A percentile compares a stretch with the other conserved stretches of the same genome.
These are phyloP conservation scores for Erinaceus europaeus DNA, from an alignment of 2,113 vertebrate species.

Conservation along the genomic window DNA sequence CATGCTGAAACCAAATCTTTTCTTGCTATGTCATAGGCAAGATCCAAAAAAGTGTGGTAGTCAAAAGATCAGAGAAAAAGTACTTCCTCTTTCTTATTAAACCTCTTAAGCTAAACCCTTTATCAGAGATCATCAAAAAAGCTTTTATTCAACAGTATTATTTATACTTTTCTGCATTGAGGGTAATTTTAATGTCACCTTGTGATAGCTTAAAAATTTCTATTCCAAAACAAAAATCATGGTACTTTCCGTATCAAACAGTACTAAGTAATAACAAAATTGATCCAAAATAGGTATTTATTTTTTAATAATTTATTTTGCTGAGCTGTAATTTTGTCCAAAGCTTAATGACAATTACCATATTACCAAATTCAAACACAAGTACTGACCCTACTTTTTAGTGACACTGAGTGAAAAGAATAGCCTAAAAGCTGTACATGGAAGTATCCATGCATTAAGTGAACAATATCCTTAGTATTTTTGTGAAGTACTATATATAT, in stretches of 20 bases:
- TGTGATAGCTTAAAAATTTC: not conserved
- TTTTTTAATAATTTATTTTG: not conserved
- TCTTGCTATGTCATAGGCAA: not conserved
- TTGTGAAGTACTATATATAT: not conserved
- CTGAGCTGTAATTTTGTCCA: not conserved
- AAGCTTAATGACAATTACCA: not conserved
- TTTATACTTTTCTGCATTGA: not conserved
- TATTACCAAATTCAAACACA: not conserved
- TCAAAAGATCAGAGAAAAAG: not conserved
- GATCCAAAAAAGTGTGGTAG: not conserved
- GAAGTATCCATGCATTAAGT: conserved; percentile 14
- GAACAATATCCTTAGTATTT: not conserved
- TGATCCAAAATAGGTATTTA: not conserved
- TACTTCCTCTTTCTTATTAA: not conserved
- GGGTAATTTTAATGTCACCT: not conserved
- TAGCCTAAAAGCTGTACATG: not conserved
- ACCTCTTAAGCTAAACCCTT: not conserved
- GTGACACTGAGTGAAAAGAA: not conserved
- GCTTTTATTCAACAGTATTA: not conserved
- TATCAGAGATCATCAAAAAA: too few species aligned
- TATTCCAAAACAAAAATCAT: not conserved
- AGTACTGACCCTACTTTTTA: not conserved
- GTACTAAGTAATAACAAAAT: not conserved
- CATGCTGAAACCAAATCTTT: not conserved
- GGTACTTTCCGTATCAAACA: not conserved